A percentile compares a stretch with the other conserved stretches of the same genome.
phyloP scores from a whole-genome alignment of 1,140 invertebrate species.

The Drosophila sturtevanti region DNA sequence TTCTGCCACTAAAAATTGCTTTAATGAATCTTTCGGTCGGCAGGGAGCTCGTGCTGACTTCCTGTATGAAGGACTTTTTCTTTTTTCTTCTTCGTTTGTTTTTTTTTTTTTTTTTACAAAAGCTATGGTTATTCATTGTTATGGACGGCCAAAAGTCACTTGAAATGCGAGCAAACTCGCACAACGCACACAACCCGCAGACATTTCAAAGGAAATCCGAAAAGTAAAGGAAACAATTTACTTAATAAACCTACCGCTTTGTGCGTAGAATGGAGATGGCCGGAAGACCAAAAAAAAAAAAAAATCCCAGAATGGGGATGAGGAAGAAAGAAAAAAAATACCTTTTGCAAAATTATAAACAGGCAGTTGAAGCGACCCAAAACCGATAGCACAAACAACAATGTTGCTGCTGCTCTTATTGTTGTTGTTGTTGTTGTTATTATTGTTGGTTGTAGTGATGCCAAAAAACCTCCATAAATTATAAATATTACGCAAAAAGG shows the following conservation, averaged over 20 bases:
- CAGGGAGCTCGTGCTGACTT: slow-evolving; percentile 20
- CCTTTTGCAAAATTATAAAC: slow-evolving; percentile 54
- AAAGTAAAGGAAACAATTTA: slow-evolving; percentile 65
- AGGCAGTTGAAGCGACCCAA: slow-evolving; percentile 2
- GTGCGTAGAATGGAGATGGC: slow-evolving; percentile 25
- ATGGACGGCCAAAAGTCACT: slow-evolving; percentile 32
- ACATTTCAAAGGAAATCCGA: slow-evolving; percentile 54
- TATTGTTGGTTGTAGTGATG: background rate
- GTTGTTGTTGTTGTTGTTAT: background rate
- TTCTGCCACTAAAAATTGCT: slow-evolving; percentile 50
- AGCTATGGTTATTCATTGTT: slow-evolving; percentile 36
- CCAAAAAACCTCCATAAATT: slow-evolving; percentile 55
- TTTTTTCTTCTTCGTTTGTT: too few species aligned
- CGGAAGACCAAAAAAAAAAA: slow-evolving; percentile 2
- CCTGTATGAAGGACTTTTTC: slow-evolving; percentile 17
- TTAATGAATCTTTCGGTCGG: slow-evolving; percentile 41
- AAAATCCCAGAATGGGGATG: background rate
- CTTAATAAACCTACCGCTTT: slow-evolving; percentile 51
- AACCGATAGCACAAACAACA: background rate
- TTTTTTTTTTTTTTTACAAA: background rate
- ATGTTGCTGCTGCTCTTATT: background rate
- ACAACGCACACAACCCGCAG: slow-evolving; percentile 33
- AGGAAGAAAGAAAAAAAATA: slow-evolving; percentile 32
- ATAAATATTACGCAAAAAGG: slow-evolving; percentile 61
- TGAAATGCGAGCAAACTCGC: slow-evolving; percentile 33